Base-by-base conservation (phyloP, 2,113 vertebrate genomes). In the Pituophis catenifer region DNA sequence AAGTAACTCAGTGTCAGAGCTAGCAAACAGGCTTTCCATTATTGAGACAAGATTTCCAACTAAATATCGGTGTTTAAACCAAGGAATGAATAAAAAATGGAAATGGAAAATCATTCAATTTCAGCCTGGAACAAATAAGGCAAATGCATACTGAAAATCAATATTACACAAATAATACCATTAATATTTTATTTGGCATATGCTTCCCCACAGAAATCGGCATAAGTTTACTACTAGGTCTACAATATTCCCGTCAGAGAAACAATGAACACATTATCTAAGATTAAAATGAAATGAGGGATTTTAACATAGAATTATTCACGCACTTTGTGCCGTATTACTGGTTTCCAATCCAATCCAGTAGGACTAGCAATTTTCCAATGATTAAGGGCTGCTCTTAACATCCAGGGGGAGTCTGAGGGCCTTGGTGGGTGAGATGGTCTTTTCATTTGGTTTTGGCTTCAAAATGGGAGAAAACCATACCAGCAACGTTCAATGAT, bases 41-140 rank as follows among this genome's bases (percentile, higher is more conserved):
- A 53, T 59, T 90, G 86, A 44, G 54, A 57, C 17, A 85, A 86
- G 70, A 90, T 90, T 93, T 93, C 55, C 52, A 86, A 65, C 55
- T 93, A 90, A 90, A 90, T 24, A 88, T 26, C 10, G 57, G 44
- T 88, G 62, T 57, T 90, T 93, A 88, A 91, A 59, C 86, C 85
- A 52, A 21, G 13, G 92, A 92, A 88, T 54, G 57, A 52, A n/a
- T 91, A 93, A 92, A 87, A 81, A 86, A n/a, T 75, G 44, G 13
- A 90, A 1, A 1, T 44, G 59, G 89, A 50, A 91, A 89, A 55
- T 91, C 52, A 75, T 89, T 57, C 85, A 58, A 86, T 93, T 53
- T 91, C 90, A 87, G 44, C 17, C 85, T 92, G 53, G 48, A 58
- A 59, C 88, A 81, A 48, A 26, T 48, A 89, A n/a, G 17, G 10